Conservation (phyloP, 2,113 vertebrate species). For the Todiramphus chloris region DNA sequence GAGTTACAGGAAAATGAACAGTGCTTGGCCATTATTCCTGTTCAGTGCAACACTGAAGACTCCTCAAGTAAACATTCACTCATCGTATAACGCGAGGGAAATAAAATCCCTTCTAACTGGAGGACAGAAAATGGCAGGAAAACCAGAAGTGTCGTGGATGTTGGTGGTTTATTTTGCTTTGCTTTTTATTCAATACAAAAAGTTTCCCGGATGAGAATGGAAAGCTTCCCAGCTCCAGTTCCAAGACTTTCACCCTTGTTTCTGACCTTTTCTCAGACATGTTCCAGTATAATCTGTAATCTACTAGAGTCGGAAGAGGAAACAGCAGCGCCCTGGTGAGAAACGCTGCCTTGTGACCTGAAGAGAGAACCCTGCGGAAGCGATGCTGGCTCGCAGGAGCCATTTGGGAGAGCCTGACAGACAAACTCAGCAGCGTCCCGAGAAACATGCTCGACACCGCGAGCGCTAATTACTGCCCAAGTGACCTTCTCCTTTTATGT, state of each 20-base stretch:
- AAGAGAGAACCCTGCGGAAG: constrained; percentile 60
- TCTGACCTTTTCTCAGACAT: constrained; percentile 79
- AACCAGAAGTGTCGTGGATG: constrained; percentile 19
- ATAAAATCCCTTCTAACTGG: constrained; percentile 42
- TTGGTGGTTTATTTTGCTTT: constrained; percentile 46
- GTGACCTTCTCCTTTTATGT: background rate
- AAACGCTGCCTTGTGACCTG: constrained; percentile 78
- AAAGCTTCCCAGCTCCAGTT: constrained; percentile 76
- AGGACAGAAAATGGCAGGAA: constrained; percentile 27
- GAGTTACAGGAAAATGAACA: constrained; percentile 18
- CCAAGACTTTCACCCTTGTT: constrained; percentile 74
- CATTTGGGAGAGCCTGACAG: constrained; percentile 35
- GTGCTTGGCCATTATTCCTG: background rate
- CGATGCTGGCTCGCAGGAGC: constrained; percentile 51
- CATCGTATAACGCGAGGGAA: constrained; percentile 52
- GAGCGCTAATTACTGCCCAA: background rate
- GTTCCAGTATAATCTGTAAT: constrained; percentile 79
- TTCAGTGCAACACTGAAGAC: constrained; percentile 40
- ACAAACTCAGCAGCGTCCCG: background rate
- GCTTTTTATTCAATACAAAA: background rate
- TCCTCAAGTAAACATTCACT: constrained; percentile 38
- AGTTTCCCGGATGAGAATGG: constrained; percentile 68
- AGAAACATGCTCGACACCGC: background rate
- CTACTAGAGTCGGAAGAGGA: constrained; percentile 79
- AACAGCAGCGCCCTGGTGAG: constrained; percentile 78